Evolutionary conservation across 2,797 vertebrate genomes (phyloP).

Genomic region (Spondyliosoma cantharus): DNA sequence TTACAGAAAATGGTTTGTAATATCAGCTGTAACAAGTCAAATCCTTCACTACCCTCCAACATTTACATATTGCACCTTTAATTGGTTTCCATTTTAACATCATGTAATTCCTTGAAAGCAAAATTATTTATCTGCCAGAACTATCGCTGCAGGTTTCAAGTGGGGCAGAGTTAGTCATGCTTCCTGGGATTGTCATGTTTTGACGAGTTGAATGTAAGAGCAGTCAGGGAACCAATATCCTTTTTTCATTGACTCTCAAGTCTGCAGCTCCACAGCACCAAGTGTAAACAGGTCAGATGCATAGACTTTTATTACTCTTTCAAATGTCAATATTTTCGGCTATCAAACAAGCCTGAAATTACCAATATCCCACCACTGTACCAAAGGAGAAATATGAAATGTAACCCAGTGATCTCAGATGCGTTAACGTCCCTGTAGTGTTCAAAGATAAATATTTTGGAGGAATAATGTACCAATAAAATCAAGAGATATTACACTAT

Average conservation of each 20-base stretch:
- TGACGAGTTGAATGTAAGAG: neutral
- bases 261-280: slow-evolving; percentile 35
- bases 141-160: neutral
- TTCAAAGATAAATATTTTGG: slow-evolving; percentile 30
- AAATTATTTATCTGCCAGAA: slow-evolving; percentile 26
- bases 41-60: no score
- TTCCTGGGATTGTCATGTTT: neutral
- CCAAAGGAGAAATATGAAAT: slow-evolving; percentile 20
- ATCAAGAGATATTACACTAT: neutral
- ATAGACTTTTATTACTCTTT: slow-evolving; percentile 56
- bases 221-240: slow-evolving; percentile 30
- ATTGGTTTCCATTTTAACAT: slow-evolving; percentile 16
- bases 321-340: slow-evolving; percentile 61
- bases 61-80: neutral
- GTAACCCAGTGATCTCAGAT: slow-evolving; percentile 30
- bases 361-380: slow-evolving; percentile 28
- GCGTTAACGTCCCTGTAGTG: slow-evolving; percentile 1
- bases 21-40: no score
- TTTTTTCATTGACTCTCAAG: slow-evolving; percentile 16
- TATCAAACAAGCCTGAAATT: slow-evolving; percentile 37
- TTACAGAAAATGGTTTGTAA: no score
- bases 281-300: slow-evolving; percentile 54
- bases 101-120: neutral
- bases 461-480: neutral
- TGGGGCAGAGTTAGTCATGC: neutral